Percentiles rank a stretch among this genome's conserved stretches.
Evolutionary conservation across 2,888 invertebrate genomes (phyloP).

Genomic region (Nemotelus pantherinus): DNA sequence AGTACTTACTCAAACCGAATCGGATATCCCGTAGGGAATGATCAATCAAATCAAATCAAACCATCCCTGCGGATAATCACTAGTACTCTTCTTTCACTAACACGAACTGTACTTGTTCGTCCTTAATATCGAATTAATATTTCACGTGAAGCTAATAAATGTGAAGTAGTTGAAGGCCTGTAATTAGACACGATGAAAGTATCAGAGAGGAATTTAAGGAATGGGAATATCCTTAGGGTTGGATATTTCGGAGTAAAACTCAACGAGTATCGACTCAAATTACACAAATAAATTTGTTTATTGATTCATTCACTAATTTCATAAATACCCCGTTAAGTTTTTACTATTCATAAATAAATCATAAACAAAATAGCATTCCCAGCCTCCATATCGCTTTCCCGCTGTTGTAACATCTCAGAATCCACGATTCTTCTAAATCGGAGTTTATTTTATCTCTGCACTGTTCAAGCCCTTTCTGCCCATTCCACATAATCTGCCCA

Average conservation of each 20-base stretch:
- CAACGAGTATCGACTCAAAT: no score
- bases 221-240: background rate
- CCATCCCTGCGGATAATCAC: constrained; percentile 35
- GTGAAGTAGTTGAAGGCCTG: constrained; percentile 35
- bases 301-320: background rate
- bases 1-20: background rate
- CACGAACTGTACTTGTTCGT: constrained; percentile 19
- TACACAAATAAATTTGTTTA: background rate
- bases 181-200: constrained; percentile 39
- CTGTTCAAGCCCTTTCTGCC: background rate
- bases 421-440: no score
- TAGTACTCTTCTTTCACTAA: constrained; percentile 22
- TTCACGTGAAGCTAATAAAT: constrained; percentile 40
- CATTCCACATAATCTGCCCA: background rate
- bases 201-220: constrained; percentile 11
- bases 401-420: no score
- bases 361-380: no score
- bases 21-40: constrained; percentile 62
- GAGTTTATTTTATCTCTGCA: background rate
- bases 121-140: constrained; percentile 39
- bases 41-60: constrained; percentile 62
- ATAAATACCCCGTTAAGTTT: no score
- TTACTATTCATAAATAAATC: no score
- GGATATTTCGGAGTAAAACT: no score
- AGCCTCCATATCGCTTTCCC: no score